These are phyloP conservation scores for Zaprionus camerounensis DNA, from an alignment of 1,140 invertebrate species.

Conservation along the genomic window DNA sequence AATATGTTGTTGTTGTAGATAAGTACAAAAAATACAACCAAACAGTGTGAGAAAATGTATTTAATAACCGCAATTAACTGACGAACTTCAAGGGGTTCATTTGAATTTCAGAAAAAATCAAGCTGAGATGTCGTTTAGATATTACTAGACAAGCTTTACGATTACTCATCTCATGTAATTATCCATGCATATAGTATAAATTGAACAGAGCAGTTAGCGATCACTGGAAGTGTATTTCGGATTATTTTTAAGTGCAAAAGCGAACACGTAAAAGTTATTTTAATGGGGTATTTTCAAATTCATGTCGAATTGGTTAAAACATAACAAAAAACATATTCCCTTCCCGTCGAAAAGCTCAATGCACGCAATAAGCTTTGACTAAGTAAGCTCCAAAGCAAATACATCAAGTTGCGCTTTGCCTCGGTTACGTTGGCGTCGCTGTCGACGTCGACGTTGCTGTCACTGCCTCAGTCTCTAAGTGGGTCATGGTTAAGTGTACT, in stretches of 20 bases:
- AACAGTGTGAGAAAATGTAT: constrained; percentile 71
- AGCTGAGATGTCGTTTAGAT: constrained; percentile 65
- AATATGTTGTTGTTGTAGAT: constrained; percentile 27
- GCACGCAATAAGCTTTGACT: constrained; percentile 17
- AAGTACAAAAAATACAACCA: constrained; percentile 36
- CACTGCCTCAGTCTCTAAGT: constrained; percentile 42
- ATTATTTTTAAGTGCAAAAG: constrained; percentile 21
- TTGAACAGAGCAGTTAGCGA: constrained; percentile 51
- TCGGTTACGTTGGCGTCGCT: constrained; percentile 47
- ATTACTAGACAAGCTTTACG: constrained; percentile 16
- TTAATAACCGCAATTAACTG: constrained; percentile 73
- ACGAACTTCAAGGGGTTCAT: constrained; percentile 48
- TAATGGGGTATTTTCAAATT: neutral
- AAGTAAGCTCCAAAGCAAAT: constrained; percentile 31
- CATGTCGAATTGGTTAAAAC: neutral
- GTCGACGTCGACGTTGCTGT: constrained; percentile 14
- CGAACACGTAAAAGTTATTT: constrained; percentile 12
- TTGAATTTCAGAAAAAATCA: constrained; percentile 46
- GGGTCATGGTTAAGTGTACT: constrained; percentile 83
- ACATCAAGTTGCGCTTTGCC: constrained; percentile 44
- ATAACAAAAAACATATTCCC: neutral
- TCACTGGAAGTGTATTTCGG: constrained; percentile 38
- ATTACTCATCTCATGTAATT: constrained; percentile 54
- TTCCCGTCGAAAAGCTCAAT: constrained; percentile 22
- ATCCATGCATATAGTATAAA: constrained; percentile 41